Conservation (phyloP, 1,140 invertebrate species). For the Mactra quadrangularis region DNA sequence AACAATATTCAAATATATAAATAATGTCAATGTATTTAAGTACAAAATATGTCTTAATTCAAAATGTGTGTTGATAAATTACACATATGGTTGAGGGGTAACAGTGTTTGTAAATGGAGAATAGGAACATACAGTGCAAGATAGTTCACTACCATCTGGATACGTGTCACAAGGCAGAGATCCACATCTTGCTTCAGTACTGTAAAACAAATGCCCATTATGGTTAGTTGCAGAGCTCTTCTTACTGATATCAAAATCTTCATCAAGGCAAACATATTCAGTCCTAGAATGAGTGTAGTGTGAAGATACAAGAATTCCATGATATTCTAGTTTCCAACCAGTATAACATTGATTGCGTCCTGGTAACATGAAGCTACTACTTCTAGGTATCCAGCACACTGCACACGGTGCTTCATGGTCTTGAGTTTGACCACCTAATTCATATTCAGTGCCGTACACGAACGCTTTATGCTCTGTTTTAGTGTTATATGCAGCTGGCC, state of each 20-base stretch:
- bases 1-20: too few species aligned
- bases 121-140: slow-evolving; percentile 55
- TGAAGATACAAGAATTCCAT: background rate
- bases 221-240: background rate
- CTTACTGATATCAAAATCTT: background rate
- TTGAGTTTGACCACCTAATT: background rate
- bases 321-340: slow-evolving; percentile 3
- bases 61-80: too few species aligned
- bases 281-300: background rate
- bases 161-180: slow-evolving; percentile 53
- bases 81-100: too few species aligned
- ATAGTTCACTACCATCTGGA: slow-evolving; percentile 16
- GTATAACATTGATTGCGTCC: background rate
- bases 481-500: background rate
- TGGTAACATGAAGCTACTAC: background rate
- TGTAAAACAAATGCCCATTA: slow-evolving; percentile 37
- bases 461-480: background rate
- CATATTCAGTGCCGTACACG: background rate
- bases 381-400: background rate
- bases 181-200: slow-evolving; percentile 49
- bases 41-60: too few species aligned
- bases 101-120: background rate
- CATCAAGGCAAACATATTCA: slow-evolving; percentile 3
- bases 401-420: background rate
- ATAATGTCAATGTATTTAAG: too few species aligned